Conservation (phyloP, 53 echinoderm and acorn worm genomes). For the Paelopatides confundens region DNA sequence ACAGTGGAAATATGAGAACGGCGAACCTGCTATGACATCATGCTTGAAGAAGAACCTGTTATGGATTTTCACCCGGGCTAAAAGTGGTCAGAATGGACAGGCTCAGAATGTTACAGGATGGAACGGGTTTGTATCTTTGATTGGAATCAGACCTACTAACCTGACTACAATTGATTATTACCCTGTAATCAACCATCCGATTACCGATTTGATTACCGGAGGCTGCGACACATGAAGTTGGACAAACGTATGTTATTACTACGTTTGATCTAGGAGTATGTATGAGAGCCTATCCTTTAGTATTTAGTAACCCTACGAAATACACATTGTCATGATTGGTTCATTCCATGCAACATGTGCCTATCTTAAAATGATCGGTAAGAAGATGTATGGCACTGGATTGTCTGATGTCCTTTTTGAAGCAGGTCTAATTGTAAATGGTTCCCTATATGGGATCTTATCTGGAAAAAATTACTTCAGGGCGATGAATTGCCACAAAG, state of each 20-base stretch:
- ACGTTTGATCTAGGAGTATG: constrained; percentile 78
- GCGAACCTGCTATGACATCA: too few species aligned
- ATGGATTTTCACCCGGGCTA: constrained; percentile 49
- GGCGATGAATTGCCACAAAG: constrained; percentile 66
- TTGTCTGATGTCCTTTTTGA: constrained; percentile 57
- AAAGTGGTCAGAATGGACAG: not conserved
- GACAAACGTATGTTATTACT: constrained; percentile 65
- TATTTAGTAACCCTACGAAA: constrained; percentile 56
- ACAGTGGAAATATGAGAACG: too few species aligned
- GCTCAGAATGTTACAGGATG: constrained; percentile 64
- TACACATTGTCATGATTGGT: constrained; percentile 65
- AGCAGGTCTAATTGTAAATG: constrained; percentile 52
- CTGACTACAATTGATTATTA: constrained; percentile 77
- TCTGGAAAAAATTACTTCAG: constrained; percentile 65
- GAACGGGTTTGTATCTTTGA: constrained; percentile 67
- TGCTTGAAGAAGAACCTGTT: too few species aligned
- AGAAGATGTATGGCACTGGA: constrained; percentile 68
- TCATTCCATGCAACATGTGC: constrained; percentile 64
- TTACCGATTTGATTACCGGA: too few species aligned
- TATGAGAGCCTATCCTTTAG: constrained; percentile 75
- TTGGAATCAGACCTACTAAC: constrained; percentile 40
- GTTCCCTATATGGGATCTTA: constrained; percentile 51
- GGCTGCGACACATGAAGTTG: constrained; percentile 64
- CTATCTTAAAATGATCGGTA: constrained; percentile 74
- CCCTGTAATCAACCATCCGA: constrained; percentile 68